Conservation (phyloP, 2,113 vertebrate species). For the Oreochromis niloticus region DNA sequence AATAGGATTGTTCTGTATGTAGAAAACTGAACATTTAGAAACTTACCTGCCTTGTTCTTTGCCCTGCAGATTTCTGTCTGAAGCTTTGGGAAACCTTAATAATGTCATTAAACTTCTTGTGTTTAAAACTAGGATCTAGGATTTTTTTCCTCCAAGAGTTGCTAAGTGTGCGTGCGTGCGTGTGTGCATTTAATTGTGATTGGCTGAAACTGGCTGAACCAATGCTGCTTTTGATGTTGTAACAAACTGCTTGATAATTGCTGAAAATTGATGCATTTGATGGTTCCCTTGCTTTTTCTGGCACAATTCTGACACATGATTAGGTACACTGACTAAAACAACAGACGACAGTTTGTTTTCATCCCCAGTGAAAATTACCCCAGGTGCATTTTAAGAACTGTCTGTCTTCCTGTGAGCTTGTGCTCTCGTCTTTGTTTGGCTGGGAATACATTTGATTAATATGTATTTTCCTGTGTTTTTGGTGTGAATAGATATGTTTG, state of each 20-base stretch:
- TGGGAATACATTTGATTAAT: neutral
- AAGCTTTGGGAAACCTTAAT: neutral
- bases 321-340: neutral
- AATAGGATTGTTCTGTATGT: neutral
- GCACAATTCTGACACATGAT: neutral
- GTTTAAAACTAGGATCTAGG: neutral
- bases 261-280: neutral
- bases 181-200: neutral
- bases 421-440: neutral
- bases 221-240: neutral
- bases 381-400: neutral
- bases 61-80: neutral
- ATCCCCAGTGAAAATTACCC: conserved; percentile 3
- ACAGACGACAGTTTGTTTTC: neutral
- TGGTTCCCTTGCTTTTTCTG: neutral
- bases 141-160: neutral
- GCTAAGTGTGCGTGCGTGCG: neutral
- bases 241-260: neutral
- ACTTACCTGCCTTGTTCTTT: neutral
- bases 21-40: neutral
- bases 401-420: neutral
- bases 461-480: neutral
- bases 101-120: neutral
- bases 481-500: neutral
- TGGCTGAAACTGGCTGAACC: neutral